These are phyloP conservation scores for Remorina albescens DNA, from an alignment of 2,797 vertebrate genomes.

Conservation along the genomic window DNA sequence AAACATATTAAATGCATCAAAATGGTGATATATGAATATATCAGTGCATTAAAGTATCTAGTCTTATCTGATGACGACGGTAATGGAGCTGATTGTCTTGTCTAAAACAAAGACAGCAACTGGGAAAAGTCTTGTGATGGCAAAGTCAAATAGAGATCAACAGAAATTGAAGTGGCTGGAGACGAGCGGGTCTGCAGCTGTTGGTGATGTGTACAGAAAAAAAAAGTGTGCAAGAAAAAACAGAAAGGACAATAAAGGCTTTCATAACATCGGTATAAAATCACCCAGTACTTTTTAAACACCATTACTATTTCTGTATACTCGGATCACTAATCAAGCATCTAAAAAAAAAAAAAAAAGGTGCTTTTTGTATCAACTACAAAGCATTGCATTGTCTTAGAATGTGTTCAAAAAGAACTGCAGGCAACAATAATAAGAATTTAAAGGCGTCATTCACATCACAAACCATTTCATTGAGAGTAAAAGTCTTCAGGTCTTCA, in stretches of 20 bases:
- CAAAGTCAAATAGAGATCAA: constrained; percentile 15
- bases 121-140: constrained; percentile 35
- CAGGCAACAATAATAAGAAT: constrained; percentile 76
- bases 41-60: constrained; percentile 75
- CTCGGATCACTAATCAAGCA: constrained; percentile 61
- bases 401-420: constrained; percentile 80
- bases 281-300: constrained; percentile 51
- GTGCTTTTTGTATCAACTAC: constrained; percentile 79
- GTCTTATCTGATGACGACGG: constrained; percentile 66
- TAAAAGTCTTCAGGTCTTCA: constrained; percentile 49
- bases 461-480: constrained; percentile 50
- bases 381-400: constrained; percentile 81
- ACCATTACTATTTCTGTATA: constrained; percentile 63
- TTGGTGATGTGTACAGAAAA: constrained; percentile 14
- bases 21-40: constrained; percentile 73
- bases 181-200: constrained; percentile 27
- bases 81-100: constrained; percentile 78
- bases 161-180: constrained; percentile 16
- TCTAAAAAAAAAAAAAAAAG: constrained; percentile 74
- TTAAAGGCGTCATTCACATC: constrained; percentile 74
- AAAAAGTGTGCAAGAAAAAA: constrained; percentile 25
- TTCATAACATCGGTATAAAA: constrained; percentile 67
- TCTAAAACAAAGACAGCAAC: constrained; percentile 70
- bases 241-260: constrained; percentile 37
- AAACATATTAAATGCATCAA: constrained; percentile 42